Conservation (phyloP, 2,113 vertebrate species). For the Alaudala cheleensis region DNA sequence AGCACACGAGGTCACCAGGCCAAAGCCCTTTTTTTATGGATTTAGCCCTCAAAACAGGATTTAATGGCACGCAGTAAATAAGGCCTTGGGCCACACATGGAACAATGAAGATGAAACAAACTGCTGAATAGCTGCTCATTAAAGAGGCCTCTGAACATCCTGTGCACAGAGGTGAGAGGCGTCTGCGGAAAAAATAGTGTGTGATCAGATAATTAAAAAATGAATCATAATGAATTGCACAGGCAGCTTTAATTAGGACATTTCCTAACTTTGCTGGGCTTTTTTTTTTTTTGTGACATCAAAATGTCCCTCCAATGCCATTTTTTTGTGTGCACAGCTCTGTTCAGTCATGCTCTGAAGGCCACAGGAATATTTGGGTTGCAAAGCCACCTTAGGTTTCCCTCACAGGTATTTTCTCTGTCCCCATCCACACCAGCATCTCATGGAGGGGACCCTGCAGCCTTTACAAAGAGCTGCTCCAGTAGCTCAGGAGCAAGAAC, state of each 20-base stretch:
- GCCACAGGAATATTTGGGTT: background rate
- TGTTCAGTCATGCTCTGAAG: background rate
- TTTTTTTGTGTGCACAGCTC: background rate
- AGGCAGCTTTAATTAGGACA: slow-evolving; percentile 20
- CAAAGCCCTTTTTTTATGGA: slow-evolving; percentile 63
- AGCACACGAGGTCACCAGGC: slow-evolving; percentile 34
- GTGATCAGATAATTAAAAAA: slow-evolving; percentile 43
- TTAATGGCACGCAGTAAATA: slow-evolving; percentile 53
- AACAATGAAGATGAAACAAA: slow-evolving; percentile 63
- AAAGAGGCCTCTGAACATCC: slow-evolving; percentile 43
- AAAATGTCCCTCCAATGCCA: background rate
- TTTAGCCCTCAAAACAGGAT: slow-evolving; percentile 60
- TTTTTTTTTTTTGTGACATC: background rate
- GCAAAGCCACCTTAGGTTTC: background rate
- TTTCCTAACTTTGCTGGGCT: slow-evolving; percentile 55
- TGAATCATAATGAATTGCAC: slow-evolving; percentile 52
- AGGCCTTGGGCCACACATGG: slow-evolving; percentile 61
- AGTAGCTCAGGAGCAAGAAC: background rate
- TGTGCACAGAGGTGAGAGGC: slow-evolving; percentile 24
- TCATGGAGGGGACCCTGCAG: background rate
- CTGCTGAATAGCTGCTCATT: slow-evolving; percentile 43
- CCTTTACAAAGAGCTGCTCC: background rate
- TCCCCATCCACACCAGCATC: background rate
- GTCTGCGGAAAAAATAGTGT: slow-evolving; percentile 46
- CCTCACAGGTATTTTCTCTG: background rate